Base-by-base conservation (phyloP, 1,140 invertebrate species). In the Ceratina calcarata region DNA sequence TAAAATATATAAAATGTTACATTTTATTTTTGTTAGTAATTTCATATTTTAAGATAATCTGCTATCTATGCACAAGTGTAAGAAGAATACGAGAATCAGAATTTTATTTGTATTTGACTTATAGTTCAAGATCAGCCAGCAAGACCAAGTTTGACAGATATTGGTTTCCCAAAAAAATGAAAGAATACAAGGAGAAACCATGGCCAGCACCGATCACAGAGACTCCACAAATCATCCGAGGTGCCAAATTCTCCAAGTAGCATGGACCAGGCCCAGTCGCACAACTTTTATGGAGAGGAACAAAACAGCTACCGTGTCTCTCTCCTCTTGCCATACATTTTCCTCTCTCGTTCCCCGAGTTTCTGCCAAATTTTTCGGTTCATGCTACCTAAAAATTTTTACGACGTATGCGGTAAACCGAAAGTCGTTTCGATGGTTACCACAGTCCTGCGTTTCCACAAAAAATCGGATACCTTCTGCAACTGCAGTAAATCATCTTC, bases 281-380 rank as follows among this genome's bases (percentile, higher is more conserved):
- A 84, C 70, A 84, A 84, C 80, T 84, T 84, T 84, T 84, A 84
- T 81, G 78, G 80, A 27, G 57, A 74, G 53, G 57, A 32, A 68
- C 64, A 78, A 84, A 82, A 32, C 45, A 10, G 51, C 74, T 75
- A 66, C 80, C 27, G 73, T 76, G 51, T 45, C 72, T 51, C 51
- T 32, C 53, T n/a, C 45, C 32, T n/a, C 60, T 53, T 10, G 8
- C 10, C 37, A 45, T 45, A 10, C 6, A 45, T 45, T 45, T 61
- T 22, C 27, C 45, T 2, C 27, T 27, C 16, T 18, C 75, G 32
- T 61, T 61, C 49, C 18, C 7, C 22, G 16, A 55, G 16, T 49
- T 60, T 51, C 61, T 53, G 16, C 1, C 20, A 66, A 65, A 60
- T 76, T 72, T 66, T 76, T 51, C 2, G 37, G 3, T 45, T 45